phyloP scores from a whole-genome alignment of 2,113 vertebrate genomes.

The Hippocampus guttulatus region DNA sequence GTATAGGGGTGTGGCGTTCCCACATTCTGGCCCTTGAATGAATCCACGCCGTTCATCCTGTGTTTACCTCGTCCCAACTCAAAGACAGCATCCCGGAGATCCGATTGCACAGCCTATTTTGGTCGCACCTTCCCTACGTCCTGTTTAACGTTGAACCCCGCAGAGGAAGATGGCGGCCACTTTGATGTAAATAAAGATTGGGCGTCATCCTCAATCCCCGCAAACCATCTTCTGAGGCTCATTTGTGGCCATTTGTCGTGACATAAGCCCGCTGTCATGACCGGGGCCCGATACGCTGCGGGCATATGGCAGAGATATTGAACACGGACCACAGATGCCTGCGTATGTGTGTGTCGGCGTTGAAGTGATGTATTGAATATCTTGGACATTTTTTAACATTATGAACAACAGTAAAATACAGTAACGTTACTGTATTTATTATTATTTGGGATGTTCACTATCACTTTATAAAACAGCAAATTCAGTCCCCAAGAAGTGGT shows the following conservation, averaged over 20 bases:
- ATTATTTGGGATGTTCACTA: too few species aligned
- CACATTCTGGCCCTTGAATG: constrained; percentile 59
- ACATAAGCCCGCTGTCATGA: constrained; percentile 53
- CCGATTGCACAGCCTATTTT: constrained; percentile 64
- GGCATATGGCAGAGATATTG: constrained; percentile 24
- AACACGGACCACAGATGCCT: constrained; percentile 30
- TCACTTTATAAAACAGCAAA: too few species aligned
- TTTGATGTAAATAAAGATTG: constrained; percentile 70
- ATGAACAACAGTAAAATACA: too few species aligned
- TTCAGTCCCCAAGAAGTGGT: too few species aligned
- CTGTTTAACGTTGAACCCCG: constrained; percentile 57
- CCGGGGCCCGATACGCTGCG: constrained; percentile 23
- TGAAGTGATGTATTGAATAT: neutral
- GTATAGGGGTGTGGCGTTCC: constrained; percentile 62
- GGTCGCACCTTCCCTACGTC: constrained; percentile 64
- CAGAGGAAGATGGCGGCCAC: constrained; percentile 49
- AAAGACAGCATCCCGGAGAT: constrained; percentile 49
- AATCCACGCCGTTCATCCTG: constrained; percentile 67
- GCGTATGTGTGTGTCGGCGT: neutral
- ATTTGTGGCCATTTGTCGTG: constrained; percentile 48
- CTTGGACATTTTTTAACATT: too few species aligned
- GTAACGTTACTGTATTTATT: too few species aligned
- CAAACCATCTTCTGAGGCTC: constrained; percentile 56
- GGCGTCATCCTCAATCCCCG: constrained; percentile 47
- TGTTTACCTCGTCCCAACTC: constrained; percentile 58